Evolutionary conservation across 2,888 invertebrate genomes (phyloP).

Genomic region (Dynastes grantii): DNA sequence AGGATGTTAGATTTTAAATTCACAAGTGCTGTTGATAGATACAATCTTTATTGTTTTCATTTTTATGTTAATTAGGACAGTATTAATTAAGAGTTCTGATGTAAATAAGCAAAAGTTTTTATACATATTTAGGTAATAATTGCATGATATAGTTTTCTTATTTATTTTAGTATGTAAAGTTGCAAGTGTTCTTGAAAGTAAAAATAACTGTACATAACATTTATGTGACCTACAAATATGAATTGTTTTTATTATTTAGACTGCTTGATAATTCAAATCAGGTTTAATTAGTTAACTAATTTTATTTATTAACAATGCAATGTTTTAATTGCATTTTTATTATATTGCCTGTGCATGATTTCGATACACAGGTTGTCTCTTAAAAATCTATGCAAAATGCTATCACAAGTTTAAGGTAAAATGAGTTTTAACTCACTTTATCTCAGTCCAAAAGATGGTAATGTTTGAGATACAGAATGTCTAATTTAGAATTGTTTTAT

Average conservation of each 20-base stretch:
- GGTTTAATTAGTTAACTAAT: too few relatives aligned
- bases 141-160: not conserved
- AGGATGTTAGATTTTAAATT: not conserved
- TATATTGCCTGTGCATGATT: not conserved
- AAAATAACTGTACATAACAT: too few relatives aligned
- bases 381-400: too few relatives aligned
- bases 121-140: conserved; percentile 6
- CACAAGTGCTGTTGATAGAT: conserved; percentile 19
- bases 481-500: too few relatives aligned
- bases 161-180: conserved; percentile 13
- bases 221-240: too few relatives aligned
- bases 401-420: too few relatives aligned
- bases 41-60: not conserved
- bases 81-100: conserved; percentile 25
- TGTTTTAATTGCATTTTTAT: conserved; percentile 14
- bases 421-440: too few relatives aligned
- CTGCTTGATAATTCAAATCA: too few relatives aligned
- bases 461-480: too few relatives aligned
- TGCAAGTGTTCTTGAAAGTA: not conserved
- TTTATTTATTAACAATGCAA: not conserved
- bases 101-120: conserved; percentile 26
- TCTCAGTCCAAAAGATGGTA: too few relatives aligned
- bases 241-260: too few relatives aligned
- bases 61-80: conserved; percentile 15
- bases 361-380: too few relatives aligned